A percentile compares a stretch with the other conserved stretches of the same genome.
These are phyloP conservation scores for Arctia plantaginis DNA, from an alignment of 2,888 invertebrate species.

Conservation along the genomic window DNA sequence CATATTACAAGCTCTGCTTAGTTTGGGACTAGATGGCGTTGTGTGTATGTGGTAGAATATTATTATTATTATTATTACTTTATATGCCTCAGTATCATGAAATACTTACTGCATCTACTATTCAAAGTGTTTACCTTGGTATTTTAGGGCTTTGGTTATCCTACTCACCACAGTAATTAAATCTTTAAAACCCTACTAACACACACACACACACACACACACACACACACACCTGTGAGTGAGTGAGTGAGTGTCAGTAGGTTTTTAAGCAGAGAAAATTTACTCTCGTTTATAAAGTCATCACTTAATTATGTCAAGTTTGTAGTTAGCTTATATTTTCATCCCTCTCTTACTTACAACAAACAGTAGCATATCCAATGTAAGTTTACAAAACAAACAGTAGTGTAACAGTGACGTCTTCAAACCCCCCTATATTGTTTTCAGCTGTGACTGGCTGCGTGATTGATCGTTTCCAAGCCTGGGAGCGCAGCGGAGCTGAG, in stretches of 20 bases:
- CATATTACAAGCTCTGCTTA: too few relatives aligned
- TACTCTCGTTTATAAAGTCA: background rate
- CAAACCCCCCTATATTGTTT: conserved; percentile 61
- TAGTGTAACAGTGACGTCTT: conserved; percentile 36
- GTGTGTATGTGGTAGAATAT: too few relatives aligned
- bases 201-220: too few relatives aligned
- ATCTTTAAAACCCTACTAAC: too few relatives aligned
- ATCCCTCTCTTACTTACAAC: background rate
- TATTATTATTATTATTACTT: too few relatives aligned
- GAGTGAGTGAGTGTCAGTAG: background rate
- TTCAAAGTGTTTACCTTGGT: background rate
- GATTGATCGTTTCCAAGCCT: conserved; percentile 63
- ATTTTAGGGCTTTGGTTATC: background rate
- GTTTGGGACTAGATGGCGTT: too few relatives aligned
- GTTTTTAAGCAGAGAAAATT: background rate
- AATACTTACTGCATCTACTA: background rate
- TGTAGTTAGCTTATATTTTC: background rate
- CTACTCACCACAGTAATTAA: background rate
- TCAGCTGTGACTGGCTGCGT: conserved; percentile 55
- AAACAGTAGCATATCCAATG: conserved; percentile 8
- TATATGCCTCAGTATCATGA: background rate
- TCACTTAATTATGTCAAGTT: background rate
- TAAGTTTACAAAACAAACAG: conserved; percentile 21
- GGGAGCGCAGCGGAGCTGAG: conserved; percentile 21
- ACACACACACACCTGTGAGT: too few relatives aligned